Base-by-base conservation (phyloP, 2,797 vertebrate genomes). In the Spatula versicolor region DNA sequence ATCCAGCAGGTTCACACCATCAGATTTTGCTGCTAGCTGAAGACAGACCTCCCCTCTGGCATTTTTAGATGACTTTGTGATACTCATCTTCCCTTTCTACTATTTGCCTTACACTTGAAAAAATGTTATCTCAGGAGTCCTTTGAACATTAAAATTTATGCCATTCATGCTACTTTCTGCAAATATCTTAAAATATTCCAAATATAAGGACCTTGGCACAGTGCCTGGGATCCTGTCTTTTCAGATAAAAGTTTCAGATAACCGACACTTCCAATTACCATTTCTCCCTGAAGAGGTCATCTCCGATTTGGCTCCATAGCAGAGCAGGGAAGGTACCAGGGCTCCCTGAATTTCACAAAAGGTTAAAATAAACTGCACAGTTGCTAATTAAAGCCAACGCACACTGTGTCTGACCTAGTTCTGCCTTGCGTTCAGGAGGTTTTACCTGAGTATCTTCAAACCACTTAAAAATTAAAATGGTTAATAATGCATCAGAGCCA, bases 251-350 rank as follows among this genome's bases (percentile, higher is more conserved):
- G 90, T 96, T 95, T 95, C 92, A 92, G 93, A 95, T 96, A 97
- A 97, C 95, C 93, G 95, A 95, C 95, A 91, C 83, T 97, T 97
- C 79, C 96, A 97, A 96, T 97, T 97, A 97, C 88, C 87, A 82
- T 96, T 97, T 96, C 93, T 96, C 96, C 93, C 95, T 59, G 59
- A 96, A 97, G 93, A 96, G 79, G 94, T 95, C 95, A 90, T 92
- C 88, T 96, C 91, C 31, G 58, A 84, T 62, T 93, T 6, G 3
- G 72, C 93, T 96, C 77, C 50, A 13, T 75, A 92, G 95, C 79
- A 50, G 73, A 93, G 83, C 85, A 84, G 62, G 2, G 7, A 14
- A 96, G 71, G 93, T 88, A 86, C 90, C 1, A 2, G 77, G 89
- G 91, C 86, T 74, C 77, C 86, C 58, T 5, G 1, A 71, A 88